These are phyloP conservation scores for Henicopernis longicauda DNA, from an alignment of 2,113 vertebrate genomes.

Conservation along the genomic window DNA sequence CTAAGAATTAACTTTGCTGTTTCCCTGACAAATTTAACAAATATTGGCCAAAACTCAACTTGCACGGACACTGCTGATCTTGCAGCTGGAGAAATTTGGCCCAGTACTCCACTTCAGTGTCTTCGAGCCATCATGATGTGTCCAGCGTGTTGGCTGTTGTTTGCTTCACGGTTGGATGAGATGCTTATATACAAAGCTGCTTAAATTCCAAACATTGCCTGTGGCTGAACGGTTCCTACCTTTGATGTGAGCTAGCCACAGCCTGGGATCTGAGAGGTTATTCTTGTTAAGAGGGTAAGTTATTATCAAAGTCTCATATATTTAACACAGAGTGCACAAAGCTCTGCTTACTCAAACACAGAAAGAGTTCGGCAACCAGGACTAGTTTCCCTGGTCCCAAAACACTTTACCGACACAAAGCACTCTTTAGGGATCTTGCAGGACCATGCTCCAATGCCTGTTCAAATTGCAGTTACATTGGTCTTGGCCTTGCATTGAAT, in stretches of 20 bases:
- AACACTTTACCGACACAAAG: neutral
- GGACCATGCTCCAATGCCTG: neutral
- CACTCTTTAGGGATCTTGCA: neutral
- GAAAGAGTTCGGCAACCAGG: neutral
- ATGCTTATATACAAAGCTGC: neutral
- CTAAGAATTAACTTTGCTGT: neutral
- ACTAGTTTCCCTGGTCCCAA: neutral
- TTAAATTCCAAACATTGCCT: neutral
- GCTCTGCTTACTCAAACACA: neutral
- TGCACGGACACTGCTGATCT: neutral
- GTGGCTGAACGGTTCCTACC: neutral
- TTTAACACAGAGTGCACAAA: neutral
- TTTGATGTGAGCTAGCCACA: neutral
- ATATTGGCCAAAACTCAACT: neutral
- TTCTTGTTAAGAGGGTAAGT: neutral
- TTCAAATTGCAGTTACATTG: neutral
- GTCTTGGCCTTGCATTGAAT: neutral
- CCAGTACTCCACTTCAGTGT: neutral
- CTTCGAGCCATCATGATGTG: neutral
- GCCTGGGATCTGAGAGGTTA: neutral
- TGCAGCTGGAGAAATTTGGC: conserved; percentile 6
- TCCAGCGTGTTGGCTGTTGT: neutral
- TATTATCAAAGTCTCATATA: neutral
- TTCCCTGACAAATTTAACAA: conserved; percentile 9
- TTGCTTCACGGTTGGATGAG: neutral